Evolutionary conservation across 2,888 invertebrate genomes (phyloP).

Genomic region (Acleris literana): DNA sequence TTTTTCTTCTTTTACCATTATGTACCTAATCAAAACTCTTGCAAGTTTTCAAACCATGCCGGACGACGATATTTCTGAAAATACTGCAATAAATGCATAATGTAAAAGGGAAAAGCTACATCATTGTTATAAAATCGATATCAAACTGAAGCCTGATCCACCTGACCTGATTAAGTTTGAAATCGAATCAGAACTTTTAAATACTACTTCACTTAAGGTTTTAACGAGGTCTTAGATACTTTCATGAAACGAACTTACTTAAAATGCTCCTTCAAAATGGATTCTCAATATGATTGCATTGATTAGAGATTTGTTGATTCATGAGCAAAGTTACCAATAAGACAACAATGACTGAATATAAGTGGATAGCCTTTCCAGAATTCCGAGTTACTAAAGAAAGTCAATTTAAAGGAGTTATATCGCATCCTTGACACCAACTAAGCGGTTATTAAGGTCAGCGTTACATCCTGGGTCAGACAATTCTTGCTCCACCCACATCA

Average conservation of each 20-base stretch:
- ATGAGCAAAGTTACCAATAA: too few species aligned
- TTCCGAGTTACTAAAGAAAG: not conserved
- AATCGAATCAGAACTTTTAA: not conserved
- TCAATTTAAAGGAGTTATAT: not conserved
- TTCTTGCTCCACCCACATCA: slow-evolving; percentile 23
- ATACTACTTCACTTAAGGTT: not conserved
- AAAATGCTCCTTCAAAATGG: not conserved
- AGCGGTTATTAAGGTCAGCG: slow-evolving; percentile 24
- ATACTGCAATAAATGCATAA: too few species aligned
- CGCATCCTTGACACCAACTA: slow-evolving; percentile 31
- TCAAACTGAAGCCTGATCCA: too few species aligned
- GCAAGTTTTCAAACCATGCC: too few species aligned
- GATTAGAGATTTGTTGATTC: too few species aligned
- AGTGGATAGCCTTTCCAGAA: not conserved
- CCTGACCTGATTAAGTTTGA: too few species aligned
- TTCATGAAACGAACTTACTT: not conserved
- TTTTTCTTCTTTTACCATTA: too few species aligned
- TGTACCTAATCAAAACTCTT: too few species aligned
- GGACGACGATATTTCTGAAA: too few species aligned
- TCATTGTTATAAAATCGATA: too few species aligned
- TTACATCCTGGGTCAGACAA: slow-evolving; percentile 32
- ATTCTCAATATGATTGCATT: not conserved
- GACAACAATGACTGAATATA: too few species aligned
- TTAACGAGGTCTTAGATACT: not conserved
- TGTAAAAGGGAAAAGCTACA: too few species aligned